A percentile compares a stretch with the other conserved stretches of the same genome.
phyloP scores from a whole-genome alignment of 1,140 invertebrate species.

The Drosophila triauraria region DNA sequence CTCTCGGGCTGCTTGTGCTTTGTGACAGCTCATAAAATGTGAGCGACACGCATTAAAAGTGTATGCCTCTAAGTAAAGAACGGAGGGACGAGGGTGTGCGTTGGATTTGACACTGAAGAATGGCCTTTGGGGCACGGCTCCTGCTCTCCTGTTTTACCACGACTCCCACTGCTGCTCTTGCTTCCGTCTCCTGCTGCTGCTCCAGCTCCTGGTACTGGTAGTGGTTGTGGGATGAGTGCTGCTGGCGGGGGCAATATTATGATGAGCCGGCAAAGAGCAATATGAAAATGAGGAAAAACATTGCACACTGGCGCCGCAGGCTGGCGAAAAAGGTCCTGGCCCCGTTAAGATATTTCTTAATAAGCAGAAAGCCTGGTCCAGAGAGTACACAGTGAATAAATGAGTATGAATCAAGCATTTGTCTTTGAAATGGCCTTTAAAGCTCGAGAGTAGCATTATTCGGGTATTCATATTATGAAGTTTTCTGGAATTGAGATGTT shows the following conservation, averaged over 20 bases:
- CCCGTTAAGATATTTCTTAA: conserved; percentile 60
- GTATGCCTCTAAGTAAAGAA: conserved; percentile 43
- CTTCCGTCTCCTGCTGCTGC: not conserved
- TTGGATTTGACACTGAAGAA: conserved; percentile 78
- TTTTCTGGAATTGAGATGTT: not conserved
- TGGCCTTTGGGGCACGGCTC: conserved; percentile 62
- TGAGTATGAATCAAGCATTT: not conserved
- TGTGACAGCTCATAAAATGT: conserved; percentile 82
- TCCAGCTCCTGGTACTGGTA: not conserved
- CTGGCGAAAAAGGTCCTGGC: conserved; percentile 47
- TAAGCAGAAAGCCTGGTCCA: conserved; percentile 61
- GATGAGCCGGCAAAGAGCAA: conserved; percentile 72
- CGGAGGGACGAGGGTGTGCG: conserved; percentile 24
- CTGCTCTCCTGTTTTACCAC: conserved; percentile 14
- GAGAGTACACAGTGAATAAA: conserved; percentile 14
- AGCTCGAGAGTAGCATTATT: too few species aligned
- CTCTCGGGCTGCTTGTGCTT: conserved; percentile 59
- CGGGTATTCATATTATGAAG: too few species aligned
- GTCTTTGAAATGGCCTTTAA: not conserved
- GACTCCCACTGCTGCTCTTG: conserved; percentile 7
- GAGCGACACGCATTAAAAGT: conserved; percentile 80
- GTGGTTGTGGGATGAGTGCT: conserved; percentile 13
- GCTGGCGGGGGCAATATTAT: conserved; percentile 60
- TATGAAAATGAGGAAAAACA: conserved; percentile 76
- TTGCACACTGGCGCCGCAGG: conserved; percentile 53